phyloP scores from a whole-genome alignment of 2,797 vertebrate species.

The Bryconaethiops microstoma region DNA sequence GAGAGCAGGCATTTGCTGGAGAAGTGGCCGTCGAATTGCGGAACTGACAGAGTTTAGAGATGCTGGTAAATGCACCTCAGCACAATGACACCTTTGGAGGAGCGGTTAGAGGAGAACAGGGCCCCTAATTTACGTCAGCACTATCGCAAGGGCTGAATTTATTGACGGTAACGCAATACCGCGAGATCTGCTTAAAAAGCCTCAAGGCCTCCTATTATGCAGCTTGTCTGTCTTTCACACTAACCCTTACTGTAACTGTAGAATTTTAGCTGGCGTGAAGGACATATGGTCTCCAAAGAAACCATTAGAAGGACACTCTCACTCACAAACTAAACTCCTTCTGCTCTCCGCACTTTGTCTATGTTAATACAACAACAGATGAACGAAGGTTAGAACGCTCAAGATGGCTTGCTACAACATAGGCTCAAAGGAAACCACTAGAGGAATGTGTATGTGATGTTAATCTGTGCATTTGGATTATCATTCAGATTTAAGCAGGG shows the following conservation, averaged over 20 bases:
- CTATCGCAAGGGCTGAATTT: conserved; percentile 72
- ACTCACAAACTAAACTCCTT: conserved; percentile 29
- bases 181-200: conserved; percentile 74
- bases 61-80: conserved; percentile 45
- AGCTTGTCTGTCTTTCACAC: conserved; percentile 78
- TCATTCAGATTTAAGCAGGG: conserved; percentile 58
- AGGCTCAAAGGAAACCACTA: conserved; percentile 45
- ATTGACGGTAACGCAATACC: conserved; percentile 78
- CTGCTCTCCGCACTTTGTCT: conserved; percentile 33
- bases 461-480: conserved; percentile 60
- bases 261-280: conserved; percentile 73
- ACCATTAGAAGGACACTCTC: conserved; percentile 63
- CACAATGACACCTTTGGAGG: conserved; percentile 60
- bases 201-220: conserved; percentile 70
- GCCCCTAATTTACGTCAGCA: conserved; percentile 80
- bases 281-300: conserved; percentile 77
- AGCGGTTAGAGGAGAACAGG: conserved; percentile 53
- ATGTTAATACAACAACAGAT: conserved; percentile 60
- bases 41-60: conserved; percentile 42
- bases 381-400: conserved; percentile 53
- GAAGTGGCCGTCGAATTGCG: conserved; percentile 68
- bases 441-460: conserved; percentile 58
- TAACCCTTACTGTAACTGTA: conserved; percentile 75
- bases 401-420: conserved; percentile 1
- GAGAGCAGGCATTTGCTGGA: conserved; percentile 65